Base-by-base conservation (phyloP, 2,888 invertebrate species). In the Allophyes oxyacanthae region DNA sequence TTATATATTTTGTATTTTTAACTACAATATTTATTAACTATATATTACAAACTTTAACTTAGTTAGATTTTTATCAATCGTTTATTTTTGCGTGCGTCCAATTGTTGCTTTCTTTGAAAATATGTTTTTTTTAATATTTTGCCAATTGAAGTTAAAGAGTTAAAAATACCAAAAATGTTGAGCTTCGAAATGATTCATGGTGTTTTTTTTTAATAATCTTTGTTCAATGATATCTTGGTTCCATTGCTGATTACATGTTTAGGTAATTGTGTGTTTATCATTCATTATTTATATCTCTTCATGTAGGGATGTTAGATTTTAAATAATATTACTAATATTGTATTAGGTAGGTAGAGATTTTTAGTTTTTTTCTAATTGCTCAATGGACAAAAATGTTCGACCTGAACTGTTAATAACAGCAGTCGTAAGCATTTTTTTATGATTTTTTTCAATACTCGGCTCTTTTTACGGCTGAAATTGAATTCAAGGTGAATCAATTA, bases 1-100 rank as follows among this genome's bases (percentile, higher is more conserved):
- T 91, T 84, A 90, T 91, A 92, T 92, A 92, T 90, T 91, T 93
- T 92, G 88, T 92, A 91, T 93, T 92, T 87, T 91, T 91, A 92
- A 91, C 93, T 94, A 93, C 87, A 91, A 85, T 90, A 90, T 85
- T 92, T 92, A 93, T 90, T 82, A 92, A 91, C 93, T 94, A 94
- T 94, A 94, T 94, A 93, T 92, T 93, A 93, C 93, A 94, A 90
- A 88, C 85, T 89, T 91, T 89, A 91, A 90, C 92, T 92, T 92
- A 87, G 76, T 88, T 91, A 90, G 78, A 82, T 88, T 87, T 80
- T 85, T 90, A 90, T 93, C 94, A 93, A 93, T 93, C 85, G 93
- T 90, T 20, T 88, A 81, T 65, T 81, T 83, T 83, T 78, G 80
- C 75, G 78, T 73, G 81, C 64, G 82, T 84, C 83, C 78, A 84